Evolutionary conservation across 2,113 vertebrate genomes (phyloP).

Genomic region (Poeciliopsis retropinna): DNA sequence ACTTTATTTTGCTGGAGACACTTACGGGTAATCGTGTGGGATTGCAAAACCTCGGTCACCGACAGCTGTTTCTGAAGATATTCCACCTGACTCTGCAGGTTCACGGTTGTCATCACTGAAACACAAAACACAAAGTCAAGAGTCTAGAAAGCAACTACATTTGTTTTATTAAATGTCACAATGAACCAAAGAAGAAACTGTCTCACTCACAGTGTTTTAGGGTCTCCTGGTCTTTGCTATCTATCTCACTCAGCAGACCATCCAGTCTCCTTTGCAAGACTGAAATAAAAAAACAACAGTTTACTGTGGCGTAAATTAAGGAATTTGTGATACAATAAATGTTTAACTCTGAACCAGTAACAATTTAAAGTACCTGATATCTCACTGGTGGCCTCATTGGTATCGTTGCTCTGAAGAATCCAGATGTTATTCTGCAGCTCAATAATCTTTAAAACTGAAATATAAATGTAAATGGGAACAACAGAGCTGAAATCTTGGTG

Average conservation of each 20-base stretch:
- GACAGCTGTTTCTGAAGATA: conserved; percentile 21
- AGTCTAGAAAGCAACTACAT: neutral
- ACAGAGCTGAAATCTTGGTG: too few species aligned
- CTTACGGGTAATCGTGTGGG: conserved; percentile 11
- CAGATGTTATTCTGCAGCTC: conserved; percentile 29
- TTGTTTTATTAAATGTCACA: neutral
- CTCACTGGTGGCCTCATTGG: neutral
- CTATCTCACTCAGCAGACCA: neutral
- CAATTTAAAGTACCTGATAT: neutral
- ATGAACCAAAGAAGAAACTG: neutral
- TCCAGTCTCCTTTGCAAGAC: conserved; percentile 29
- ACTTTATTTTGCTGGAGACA: neutral
- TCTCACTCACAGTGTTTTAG: conserved; percentile 40
- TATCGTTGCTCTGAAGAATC: neutral
- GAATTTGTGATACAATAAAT: neutral
- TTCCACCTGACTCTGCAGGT: conserved; percentile 36
- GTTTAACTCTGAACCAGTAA: too few species aligned
- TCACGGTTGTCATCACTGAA: conserved; percentile 37
- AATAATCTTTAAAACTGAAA: conserved; percentile 49
- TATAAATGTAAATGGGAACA: neutral
- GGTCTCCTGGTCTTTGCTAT: neutral
- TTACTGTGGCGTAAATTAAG: neutral
- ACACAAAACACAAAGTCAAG: neutral
- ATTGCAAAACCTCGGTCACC: neutral
- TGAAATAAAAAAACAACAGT: neutral